A percentile compares a stretch with the other conserved stretches of the same genome.
Evolutionary conservation across 92 coral and sea anemone genomes (phyloP).

Genomic region (Parazoanthus swiftii): DNA sequence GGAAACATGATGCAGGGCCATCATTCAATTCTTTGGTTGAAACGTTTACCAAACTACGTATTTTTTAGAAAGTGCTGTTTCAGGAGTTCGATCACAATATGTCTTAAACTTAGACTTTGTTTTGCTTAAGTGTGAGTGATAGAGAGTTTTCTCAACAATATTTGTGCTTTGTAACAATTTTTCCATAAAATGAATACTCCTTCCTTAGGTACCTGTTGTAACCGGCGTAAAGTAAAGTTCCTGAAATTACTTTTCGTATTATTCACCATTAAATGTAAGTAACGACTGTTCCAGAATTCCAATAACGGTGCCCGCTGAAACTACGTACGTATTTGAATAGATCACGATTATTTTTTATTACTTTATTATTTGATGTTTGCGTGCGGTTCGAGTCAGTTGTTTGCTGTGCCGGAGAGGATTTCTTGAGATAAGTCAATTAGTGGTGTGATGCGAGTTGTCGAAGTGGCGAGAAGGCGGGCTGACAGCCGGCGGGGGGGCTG

Average conservation of each 20-base stretch:
- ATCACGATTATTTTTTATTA: too few species aligned
- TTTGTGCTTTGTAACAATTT: too few species aligned
- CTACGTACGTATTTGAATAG: not conserved
- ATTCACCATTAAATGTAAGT: not conserved
- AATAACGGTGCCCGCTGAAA: not conserved
- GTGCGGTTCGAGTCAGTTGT: not conserved
- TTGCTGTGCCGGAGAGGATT: not conserved
- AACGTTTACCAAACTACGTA: not conserved
- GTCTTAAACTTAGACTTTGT: too few species aligned
- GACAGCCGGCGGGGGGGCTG: slow-evolving; percentile 3
- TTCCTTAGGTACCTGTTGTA: too few species aligned
- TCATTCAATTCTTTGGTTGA: not conserved
- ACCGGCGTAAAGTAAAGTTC: not conserved
- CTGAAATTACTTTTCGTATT: not conserved
- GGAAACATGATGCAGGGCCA: not conserved
- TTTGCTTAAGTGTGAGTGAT: too few species aligned
- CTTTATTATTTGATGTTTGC: not conserved
- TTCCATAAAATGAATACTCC: too few species aligned
- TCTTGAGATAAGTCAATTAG: slow-evolving; percentile 18
- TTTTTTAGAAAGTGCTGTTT: too few species aligned
- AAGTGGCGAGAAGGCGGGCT: slow-evolving; percentile 14
- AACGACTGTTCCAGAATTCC: not conserved
- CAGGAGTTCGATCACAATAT: too few species aligned
- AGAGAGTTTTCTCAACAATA: too few species aligned
- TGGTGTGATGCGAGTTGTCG: not conserved